phyloP scores from a whole-genome alignment of 2,888 invertebrate species.

The Amphipyra tragopoginis region DNA sequence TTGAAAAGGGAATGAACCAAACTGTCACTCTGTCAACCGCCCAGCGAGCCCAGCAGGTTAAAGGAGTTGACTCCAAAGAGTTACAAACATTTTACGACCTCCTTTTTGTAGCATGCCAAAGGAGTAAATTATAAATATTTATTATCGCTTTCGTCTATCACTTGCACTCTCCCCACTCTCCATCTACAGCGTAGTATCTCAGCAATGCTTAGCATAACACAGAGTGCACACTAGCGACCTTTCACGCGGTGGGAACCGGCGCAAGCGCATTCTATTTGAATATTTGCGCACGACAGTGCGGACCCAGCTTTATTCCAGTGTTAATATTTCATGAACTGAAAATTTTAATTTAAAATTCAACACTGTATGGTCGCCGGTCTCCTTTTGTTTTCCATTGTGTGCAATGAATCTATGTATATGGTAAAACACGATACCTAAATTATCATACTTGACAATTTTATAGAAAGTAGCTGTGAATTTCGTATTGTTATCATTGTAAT shows the following conservation, averaged over 20 bases:
- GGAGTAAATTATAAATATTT: background rate
- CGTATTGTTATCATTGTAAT: background rate
- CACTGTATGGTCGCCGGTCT: conserved; percentile 54
- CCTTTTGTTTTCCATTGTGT: conserved; percentile 49
- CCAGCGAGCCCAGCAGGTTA: no score
- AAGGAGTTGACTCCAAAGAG: no score
- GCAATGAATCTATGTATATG: conserved; percentile 36
- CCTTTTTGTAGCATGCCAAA: no score
- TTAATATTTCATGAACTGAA: conserved; percentile 85
- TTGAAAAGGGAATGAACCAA: no score
- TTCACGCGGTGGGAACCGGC: conserved; percentile 70
- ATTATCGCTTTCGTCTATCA: conserved; percentile 49
- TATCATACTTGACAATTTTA: conserved; percentile 28
- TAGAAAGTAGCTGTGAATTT: conserved; percentile 1
- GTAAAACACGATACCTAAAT: conserved; percentile 18
- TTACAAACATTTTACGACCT: no score
- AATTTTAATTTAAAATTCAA: conserved; percentile 80
- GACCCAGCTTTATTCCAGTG: conserved; percentile 69
- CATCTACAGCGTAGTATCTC: conserved; percentile 66
- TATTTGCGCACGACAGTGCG: conserved; percentile 70
- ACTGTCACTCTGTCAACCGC: no score
- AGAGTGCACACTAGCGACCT: conserved; percentile 77
- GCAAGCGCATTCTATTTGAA: conserved; percentile 79
- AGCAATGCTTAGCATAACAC: conserved; percentile 77
- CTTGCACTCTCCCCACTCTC: conserved; percentile 57